A percentile compares a stretch with the other conserved stretches of the same genome.
phyloP scores from a whole-genome alignment of 1,140 invertebrate genomes.

The Nixonia krombeini region DNA sequence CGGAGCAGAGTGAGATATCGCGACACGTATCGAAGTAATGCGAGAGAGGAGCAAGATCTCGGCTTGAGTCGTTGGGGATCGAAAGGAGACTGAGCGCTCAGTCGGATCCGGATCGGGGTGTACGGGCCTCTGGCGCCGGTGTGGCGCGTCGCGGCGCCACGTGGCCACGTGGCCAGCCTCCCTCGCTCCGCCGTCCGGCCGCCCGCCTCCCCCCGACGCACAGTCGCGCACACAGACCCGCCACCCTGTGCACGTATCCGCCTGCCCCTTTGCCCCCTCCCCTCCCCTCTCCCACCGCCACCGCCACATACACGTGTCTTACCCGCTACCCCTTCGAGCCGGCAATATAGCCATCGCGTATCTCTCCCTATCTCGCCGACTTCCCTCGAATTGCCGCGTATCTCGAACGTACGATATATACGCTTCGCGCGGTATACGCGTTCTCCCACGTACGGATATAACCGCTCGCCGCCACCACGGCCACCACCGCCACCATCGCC shows the following conservation, averaged over 20 bases:
- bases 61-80: constrained; percentile 53
- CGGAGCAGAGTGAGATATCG: constrained; percentile 30
- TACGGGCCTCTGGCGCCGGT: constrained; percentile 62
- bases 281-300: too few species aligned
- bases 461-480: constrained; percentile 20
- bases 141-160: constrained; percentile 69
- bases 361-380: constrained; percentile 42
- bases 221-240: constrained; percentile 31
- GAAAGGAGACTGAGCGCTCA: constrained; percentile 55
- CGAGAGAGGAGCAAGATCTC: constrained; percentile 24
- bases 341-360: constrained; percentile 17
- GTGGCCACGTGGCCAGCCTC: constrained; percentile 62
- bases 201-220: constrained; percentile 28
- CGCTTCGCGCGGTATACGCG: constrained; percentile 18
- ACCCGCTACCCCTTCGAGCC: constrained; percentile 16
- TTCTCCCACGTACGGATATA: background rate
- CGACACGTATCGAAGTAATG: constrained; percentile 33
- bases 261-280: too few species aligned
- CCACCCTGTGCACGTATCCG: constrained; percentile 12
- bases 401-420: constrained; percentile 37
- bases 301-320: too few species aligned
- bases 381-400: constrained; percentile 51
- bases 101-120: constrained; percentile 47
- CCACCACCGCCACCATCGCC: background rate
- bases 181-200: constrained; percentile 56